phyloP scores from a whole-genome alignment of 2,797 vertebrate genomes.

The Pempheris klunzingeri region DNA sequence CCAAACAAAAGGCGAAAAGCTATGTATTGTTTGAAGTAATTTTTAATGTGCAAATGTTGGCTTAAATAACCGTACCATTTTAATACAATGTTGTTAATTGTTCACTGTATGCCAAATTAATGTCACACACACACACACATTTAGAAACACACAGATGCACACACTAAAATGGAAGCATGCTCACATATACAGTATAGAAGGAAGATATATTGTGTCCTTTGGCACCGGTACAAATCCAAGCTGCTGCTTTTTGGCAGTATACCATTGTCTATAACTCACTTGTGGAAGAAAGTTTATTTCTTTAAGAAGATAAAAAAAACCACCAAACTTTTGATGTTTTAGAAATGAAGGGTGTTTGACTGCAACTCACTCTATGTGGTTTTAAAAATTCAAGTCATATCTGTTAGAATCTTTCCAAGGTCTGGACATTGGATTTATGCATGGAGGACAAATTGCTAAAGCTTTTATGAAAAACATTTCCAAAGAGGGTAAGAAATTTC shows the following conservation, averaged over 20 bases:
- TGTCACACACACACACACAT: not conserved
- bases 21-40: not conserved
- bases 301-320: constrained; percentile 21
- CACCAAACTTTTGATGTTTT: constrained; percentile 19
- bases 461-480: constrained; percentile 19
- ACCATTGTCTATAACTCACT: not conserved
- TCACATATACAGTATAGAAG: constrained; percentile 1
- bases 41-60: constrained; percentile 27
- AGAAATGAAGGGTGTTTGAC: not conserved
- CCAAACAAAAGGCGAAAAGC: constrained; percentile 12
- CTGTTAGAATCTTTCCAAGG: constrained; percentile 31
- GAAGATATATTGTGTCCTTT: not conserved
- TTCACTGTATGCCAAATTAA: not conserved
- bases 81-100: not conserved
- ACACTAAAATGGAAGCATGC: not conserved
- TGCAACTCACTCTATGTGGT: not conserved
- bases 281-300: constrained; percentile 21
- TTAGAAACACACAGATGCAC: not conserved
- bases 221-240: not conserved
- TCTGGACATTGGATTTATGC: constrained; percentile 20
- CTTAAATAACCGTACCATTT: constrained; percentile 2
- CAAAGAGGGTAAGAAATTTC: not conserved
- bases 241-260: constrained; percentile 8
- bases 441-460: constrained; percentile 11
- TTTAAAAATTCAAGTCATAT: constrained; percentile 37